Conservation (phyloP, 2,113 vertebrate genomes). For the Tor tambroides region DNA sequence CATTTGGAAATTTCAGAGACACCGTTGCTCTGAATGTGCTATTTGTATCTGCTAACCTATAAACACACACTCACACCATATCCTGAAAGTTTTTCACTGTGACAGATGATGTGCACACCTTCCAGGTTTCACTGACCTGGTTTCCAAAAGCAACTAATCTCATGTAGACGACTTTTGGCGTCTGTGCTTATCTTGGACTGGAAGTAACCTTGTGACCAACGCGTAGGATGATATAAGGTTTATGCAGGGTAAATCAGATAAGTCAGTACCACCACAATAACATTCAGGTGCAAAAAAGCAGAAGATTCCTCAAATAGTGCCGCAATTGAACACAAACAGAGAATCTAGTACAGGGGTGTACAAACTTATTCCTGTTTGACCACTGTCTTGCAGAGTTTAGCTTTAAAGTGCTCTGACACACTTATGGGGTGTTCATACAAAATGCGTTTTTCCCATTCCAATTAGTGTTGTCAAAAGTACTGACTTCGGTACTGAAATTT, state of each 20-base stretch:
- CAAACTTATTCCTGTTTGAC: too few relatives aligned
- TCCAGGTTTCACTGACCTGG: not conserved
- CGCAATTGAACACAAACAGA: too few relatives aligned
- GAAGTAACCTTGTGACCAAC: not conserved
- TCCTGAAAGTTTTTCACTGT: not conserved
- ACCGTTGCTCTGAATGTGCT: slow-evolving; percentile 68
- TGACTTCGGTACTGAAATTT: too few relatives aligned
- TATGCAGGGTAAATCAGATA: not conserved
- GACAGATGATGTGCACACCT: not conserved
- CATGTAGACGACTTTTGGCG: not conserved
- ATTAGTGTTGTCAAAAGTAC: too few relatives aligned
- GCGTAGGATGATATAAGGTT: not conserved
- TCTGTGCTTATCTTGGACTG: not conserved
- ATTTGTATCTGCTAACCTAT: slow-evolving; percentile 69
- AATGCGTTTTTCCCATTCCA: not conserved
- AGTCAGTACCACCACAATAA: not conserved
- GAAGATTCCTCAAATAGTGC: not conserved
- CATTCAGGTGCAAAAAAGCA: not conserved
- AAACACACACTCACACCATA: slow-evolving; percentile 50
- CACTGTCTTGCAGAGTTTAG: not conserved
- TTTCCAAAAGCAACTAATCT: slow-evolving; percentile 23
- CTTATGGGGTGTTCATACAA: not conserved
- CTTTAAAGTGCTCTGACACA: not conserved
- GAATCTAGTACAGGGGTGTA: too few relatives aligned
- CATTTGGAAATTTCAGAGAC: slow-evolving; percentile 70